These are phyloP conservation scores for Dyspetes luteomarginatus DNA, from an alignment of 2,888 invertebrate genomes.

Conservation along the genomic window DNA sequence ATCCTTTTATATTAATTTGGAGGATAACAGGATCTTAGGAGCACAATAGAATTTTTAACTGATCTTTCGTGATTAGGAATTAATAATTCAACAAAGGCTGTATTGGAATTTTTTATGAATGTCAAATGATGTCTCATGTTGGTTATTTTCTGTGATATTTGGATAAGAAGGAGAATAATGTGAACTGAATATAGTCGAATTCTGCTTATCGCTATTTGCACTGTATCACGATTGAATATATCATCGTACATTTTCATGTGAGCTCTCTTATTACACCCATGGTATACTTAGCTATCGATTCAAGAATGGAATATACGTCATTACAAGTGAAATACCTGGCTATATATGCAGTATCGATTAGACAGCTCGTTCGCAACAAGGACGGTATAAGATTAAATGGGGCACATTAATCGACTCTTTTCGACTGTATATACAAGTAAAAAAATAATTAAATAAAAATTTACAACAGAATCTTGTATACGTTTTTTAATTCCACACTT, in stretches of 20 bases:
- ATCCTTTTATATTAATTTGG: too few species aligned
- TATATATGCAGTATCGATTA: conserved; percentile 37
- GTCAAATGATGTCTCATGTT: too few species aligned
- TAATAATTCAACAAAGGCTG: too few species aligned
- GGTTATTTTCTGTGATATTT: too few species aligned
- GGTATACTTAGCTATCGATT: conserved; percentile 46
- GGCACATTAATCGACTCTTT: neutral
- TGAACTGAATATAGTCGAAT: too few species aligned
- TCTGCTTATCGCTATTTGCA: neutral
- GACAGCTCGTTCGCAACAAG: conserved; percentile 1
- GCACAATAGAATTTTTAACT: too few species aligned
- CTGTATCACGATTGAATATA: neutral
- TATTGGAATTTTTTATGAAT: too few species aligned
- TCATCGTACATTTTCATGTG: neutral
- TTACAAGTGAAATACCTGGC: conserved; percentile 19
- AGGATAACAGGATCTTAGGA: too few species aligned
- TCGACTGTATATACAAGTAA: neutral
- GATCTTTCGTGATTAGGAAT: too few species aligned
- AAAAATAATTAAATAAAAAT: neutral
- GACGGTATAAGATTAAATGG: conserved; percentile 15
- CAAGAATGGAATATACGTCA: conserved; percentile 9
- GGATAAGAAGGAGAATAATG: too few species aligned
- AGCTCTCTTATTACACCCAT: conserved; percentile 18
- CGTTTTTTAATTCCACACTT: neutral
- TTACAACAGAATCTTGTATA: neutral